A percentile compares a stretch with the other conserved stretches of the same genome.
phyloP scores from a whole-genome alignment of 2,888 invertebrate species.

The Magallana nippona region DNA sequence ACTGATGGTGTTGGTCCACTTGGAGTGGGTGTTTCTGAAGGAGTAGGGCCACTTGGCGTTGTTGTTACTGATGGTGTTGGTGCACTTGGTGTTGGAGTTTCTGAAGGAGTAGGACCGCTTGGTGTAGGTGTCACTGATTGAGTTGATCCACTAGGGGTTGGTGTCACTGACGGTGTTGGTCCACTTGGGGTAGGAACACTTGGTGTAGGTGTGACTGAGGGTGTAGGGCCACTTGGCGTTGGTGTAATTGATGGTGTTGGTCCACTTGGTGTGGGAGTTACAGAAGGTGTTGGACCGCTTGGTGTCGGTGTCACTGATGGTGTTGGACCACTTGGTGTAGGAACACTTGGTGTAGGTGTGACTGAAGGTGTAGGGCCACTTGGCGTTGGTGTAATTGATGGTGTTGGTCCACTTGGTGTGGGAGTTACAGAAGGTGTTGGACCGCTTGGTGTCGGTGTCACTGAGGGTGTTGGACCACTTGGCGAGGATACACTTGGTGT shows the following conservation, averaged over 20 bases:
- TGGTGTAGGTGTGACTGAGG: neutral
- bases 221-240: neutral
- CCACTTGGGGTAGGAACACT: neutral
- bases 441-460: neutral
- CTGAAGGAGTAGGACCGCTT: neutral
- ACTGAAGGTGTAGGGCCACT: neutral
- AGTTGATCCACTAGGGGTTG: neutral
- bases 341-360: neutral
- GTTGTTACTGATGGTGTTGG: neutral
- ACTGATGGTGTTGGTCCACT: slow-evolving; percentile 13
- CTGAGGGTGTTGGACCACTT: neutral
- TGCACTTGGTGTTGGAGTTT: neutral
- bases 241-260: no score
- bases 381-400: no score
- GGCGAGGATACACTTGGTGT: neutral
- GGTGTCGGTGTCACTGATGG: neutral
- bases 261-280: neutral
- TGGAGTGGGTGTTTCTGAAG: neutral
- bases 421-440: neutral
- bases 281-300: neutral
- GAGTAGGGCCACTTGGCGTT: neutral
- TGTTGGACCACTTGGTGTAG: neutral
- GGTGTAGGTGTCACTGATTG: neutral
- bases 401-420: neutral
- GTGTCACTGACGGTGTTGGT: neutral